Evolutionary conservation across 2,888 invertebrate genomes (phyloP), one percentile per base, ranked within the genome.

Genomic region (Stegophylla sp.): DNA sequence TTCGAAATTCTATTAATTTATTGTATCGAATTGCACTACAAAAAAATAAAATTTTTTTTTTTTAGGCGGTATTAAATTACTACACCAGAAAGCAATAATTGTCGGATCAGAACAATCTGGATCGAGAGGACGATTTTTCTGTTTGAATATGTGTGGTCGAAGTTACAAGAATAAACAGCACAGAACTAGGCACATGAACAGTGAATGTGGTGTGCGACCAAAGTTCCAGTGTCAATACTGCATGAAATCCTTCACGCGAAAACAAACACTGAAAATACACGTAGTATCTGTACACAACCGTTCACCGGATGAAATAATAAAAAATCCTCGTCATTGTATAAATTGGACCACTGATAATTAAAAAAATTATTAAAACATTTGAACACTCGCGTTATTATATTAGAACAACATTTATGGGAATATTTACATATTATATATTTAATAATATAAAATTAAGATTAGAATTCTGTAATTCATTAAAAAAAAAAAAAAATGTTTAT

Each of bases 201-300:
- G 86, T 81, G 87, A 87, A 83, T 88, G 88, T 83, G 87, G 87
- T 17, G 86, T 85, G 82, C 85, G 85, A n/a, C 87, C 87, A 2
- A 84, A 83, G 67, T 87, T 86, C 81, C 85, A 85, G 72, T 87
- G 87, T 82, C 86, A 86, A 3, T 85, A 86, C 82, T 87, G 87
- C 82, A 84, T 83, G 61, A 82, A 74, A 48, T 56, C 28, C 3
- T 82, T 82, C 23, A 69, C 67, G 3, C 53, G 71, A 4, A 82
- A 82, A 76, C 72, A 81, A 5, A 71, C 72, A 26, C 69, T 73
- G 23, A 81, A 81, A 74, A 26, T 67, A 10, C 82, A 82, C 26
- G n/a, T 77, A 17, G 76, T 79, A 43, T 15, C 45, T n/a, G 28
- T 61, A 10, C 79, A 79, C 23, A 69, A 79, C 7, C 59, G 28